A percentile compares a stretch with the other conserved stretches of the same genome.
These are phyloP conservation scores for Trachelus stipa DNA, from an alignment of 2,888 invertebrate genomes.

Conservation along the genomic window DNA sequence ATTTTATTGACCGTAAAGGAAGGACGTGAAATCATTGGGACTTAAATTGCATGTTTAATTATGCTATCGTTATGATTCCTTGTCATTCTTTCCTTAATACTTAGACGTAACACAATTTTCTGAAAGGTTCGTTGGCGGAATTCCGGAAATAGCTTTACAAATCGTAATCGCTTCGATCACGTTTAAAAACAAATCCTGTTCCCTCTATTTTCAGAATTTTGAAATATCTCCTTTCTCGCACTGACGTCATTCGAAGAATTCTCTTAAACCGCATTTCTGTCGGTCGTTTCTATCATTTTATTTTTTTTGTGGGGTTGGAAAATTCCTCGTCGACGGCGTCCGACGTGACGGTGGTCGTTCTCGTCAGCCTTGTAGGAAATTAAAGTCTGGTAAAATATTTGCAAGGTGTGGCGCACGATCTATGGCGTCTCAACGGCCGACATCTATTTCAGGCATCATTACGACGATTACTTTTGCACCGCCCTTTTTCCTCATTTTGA, in stretches of 20 bases:
- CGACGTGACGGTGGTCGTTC: not conserved
- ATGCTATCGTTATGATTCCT: not conserved
- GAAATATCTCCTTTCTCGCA: not conserved
- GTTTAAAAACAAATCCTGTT: not conserved
- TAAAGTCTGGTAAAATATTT: conserved; percentile 27
- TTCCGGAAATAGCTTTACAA: not conserved
- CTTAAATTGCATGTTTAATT: not conserved
- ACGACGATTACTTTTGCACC: conserved; percentile 26
- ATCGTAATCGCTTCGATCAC: not conserved
- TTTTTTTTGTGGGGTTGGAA: not conserved
- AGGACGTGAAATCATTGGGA: not conserved
- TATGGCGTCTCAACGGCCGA: conserved; percentile 10
- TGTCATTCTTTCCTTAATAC: not conserved
- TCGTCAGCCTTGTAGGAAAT: conserved; percentile 1
- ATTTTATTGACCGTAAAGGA: not conserved
- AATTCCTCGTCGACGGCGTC: not conserved
- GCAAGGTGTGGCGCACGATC: conserved; percentile 23
- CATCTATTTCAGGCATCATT: conserved; percentile 35
- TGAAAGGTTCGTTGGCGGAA: not conserved
- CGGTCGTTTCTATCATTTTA: not conserved
- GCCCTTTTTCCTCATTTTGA: not conserved
- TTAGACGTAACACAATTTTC: not conserved
- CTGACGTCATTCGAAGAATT: not conserved
- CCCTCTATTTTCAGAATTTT: not conserved
- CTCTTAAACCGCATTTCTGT: not conserved